Base-by-base conservation (phyloP, 2,797 vertebrate genomes). In the Sebastes vulpes region DNA sequence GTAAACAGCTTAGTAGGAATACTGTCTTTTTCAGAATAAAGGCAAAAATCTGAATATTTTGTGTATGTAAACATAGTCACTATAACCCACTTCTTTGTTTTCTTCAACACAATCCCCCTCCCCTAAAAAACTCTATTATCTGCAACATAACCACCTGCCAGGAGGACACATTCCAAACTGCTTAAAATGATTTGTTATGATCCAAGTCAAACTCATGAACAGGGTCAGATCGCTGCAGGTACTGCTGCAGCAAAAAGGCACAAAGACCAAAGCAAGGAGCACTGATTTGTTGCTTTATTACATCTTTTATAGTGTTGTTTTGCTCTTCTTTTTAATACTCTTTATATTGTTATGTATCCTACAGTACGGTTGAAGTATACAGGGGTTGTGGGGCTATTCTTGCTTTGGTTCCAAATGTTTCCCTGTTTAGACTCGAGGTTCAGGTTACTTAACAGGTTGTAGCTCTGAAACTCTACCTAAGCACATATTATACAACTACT, bases 171-270 rank as follows among this genome's bases (percentile, higher is more conserved):
- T 90, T 81, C 81, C 81, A 65, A 58, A 76, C 67, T 69, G 84
- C 76, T 89, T 80, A 68, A 75, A 86, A 68, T 75, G 46, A 85
- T 82, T 82, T 79, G 77, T 78, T 89, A 77, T 82, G 72, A 84
- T 85, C 73, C 26, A 28, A 60, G n/a, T 71, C 65, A 81, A 81
- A 84, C 52, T 70, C 38, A 54, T 9, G 66, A 90, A 35, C 29
- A 61, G 86, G 88, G 84, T 87, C 82, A 89, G 54, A 84, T 84
- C 77, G 0, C 88, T 66, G 76, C 85, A 82, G 75, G 86, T 28
- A 72, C 23, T 1, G 1, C 50, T 57, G 61, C 7, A 84, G 31
- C 21, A 16, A 76, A 56, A 76, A 85, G 54, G 85, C 75, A 83
- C 70, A 72, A 38, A 80, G 59, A 75, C 38, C 72, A 84, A 66